phyloP scores from a whole-genome alignment of 2,888 invertebrate genomes.

The Achlya flavicornis region DNA sequence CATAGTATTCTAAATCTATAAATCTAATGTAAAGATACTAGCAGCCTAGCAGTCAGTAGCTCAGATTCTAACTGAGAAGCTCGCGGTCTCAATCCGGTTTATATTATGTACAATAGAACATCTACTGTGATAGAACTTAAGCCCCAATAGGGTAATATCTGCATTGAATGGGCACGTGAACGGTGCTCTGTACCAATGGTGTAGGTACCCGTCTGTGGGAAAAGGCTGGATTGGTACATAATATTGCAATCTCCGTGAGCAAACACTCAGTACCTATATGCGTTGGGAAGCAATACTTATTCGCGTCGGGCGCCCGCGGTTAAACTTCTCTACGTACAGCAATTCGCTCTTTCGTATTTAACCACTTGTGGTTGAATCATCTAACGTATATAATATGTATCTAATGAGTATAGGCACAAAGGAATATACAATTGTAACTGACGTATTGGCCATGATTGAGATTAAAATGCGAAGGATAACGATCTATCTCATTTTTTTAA shows the following conservation, averaged over 20 bases:
- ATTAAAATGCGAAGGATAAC: too few species aligned
- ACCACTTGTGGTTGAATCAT: conserved; percentile 62
- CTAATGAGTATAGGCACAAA: not conserved
- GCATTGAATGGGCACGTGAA: conserved; percentile 33
- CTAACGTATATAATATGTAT: conserved; percentile 33
- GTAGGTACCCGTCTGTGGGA: conserved; percentile 50
- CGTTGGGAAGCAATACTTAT: conserved; percentile 69
- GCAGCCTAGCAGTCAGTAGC: not conserved
- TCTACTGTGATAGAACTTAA: too few species aligned
- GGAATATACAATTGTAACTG: too few species aligned
- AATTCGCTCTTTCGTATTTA: conserved; percentile 76
- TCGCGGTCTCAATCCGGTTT: conserved; percentile 26
- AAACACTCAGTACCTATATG: conserved; percentile 69
- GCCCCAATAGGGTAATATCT: conserved; percentile 65
- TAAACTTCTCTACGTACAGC: conserved; percentile 71
- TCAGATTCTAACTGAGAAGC: not conserved
- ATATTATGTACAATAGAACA: conserved; percentile 45
- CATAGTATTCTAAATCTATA: too few species aligned
- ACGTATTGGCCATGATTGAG: too few species aligned
- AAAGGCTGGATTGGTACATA: conserved; percentile 72
- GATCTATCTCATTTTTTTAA: too few species aligned
- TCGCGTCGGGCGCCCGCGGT: conserved; percentile 63
- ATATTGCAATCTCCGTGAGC: conserved; percentile 77
- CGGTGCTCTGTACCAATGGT: not conserved
- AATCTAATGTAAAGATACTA: too few species aligned